Conservation (phyloP, 2,888 invertebrate genomes). For the Drosophila antonietae region DNA sequence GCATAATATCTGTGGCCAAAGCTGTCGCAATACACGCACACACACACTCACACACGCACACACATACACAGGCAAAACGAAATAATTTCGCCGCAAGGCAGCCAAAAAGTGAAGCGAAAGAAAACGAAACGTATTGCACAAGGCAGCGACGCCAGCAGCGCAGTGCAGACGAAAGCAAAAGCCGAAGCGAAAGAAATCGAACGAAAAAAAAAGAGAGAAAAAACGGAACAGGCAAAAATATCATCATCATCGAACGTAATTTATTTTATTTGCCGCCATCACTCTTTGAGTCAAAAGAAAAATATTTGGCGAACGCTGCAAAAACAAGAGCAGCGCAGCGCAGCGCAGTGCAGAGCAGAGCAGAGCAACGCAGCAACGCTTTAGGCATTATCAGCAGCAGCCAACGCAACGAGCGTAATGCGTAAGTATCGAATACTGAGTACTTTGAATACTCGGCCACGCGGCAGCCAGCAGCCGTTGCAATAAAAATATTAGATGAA, state of each 20-base stretch:
- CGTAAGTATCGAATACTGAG: conserved; percentile 1
- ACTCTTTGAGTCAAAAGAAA: conserved; percentile 57
- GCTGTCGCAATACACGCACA: conserved; percentile 45
- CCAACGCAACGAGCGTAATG: background rate
- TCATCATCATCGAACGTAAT: conserved; percentile 64
- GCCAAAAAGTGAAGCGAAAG: conserved; percentile 22
- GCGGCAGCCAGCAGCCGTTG: background rate
- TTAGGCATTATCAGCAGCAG: conserved; percentile 14
- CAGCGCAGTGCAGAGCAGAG: background rate
- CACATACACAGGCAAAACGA: conserved; percentile 33
- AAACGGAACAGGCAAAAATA: conserved; percentile 47
- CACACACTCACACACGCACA: background rate
- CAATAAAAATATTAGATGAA: conserved; percentile 21
- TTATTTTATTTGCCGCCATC: conserved; percentile 51
- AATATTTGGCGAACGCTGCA: conserved; percentile 57
- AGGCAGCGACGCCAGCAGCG: conserved; percentile 1
- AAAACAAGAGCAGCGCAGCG: conserved; percentile 12
- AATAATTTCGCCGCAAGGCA: conserved; percentile 63
- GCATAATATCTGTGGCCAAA: conserved; percentile 13
- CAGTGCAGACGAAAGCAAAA: conserved; percentile 18
- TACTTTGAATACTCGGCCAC: background rate
- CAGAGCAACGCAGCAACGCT: background rate
- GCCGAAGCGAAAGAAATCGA: background rate
- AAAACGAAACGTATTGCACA: conserved; percentile 12
- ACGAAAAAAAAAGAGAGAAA: background rate